Conservation (phyloP, 2,797 vertebrate genomes). For the Propithecus perrieri region DNA sequence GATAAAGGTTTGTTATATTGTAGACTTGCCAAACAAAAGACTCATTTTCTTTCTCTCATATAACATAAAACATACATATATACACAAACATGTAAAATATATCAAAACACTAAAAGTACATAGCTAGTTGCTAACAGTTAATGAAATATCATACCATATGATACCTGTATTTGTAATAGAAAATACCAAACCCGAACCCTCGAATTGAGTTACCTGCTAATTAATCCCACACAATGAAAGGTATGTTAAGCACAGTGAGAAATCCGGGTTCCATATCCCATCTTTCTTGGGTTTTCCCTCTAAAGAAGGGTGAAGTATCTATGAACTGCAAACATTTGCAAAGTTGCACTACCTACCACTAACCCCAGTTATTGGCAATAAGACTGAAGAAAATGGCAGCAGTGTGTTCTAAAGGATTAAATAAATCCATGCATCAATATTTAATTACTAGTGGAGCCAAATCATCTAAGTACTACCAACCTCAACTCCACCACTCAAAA, state of each 20-base stretch:
- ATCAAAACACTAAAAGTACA: conserved; percentile 1
- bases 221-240: background rate
- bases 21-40: conserved; percentile 33
- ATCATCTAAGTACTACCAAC: conserved; percentile 37
- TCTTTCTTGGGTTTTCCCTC: background rate
- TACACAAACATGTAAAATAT: background rate
- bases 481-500: conserved; percentile 47
- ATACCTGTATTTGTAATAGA: conserved; percentile 35
- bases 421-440: conserved; percentile 1
- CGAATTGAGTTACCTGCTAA: conserved; percentile 38
- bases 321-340: background rate
- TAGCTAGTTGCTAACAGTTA: conserved; percentile 40
- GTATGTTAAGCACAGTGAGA: background rate
- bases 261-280: background rate
- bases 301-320: background rate
- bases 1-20: background rate
- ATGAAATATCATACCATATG: conserved; percentile 21
- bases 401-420: background rate
- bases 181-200: conserved; percentile 15
- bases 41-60: background rate
- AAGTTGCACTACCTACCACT: background rate
- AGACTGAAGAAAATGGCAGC: conserved; percentile 12
- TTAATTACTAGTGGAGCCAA: conserved; percentile 11
- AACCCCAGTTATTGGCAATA: background rate
- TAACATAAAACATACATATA: background rate